Conservation (phyloP, 2,113 vertebrate species). For the Scopus umbretta region DNA sequence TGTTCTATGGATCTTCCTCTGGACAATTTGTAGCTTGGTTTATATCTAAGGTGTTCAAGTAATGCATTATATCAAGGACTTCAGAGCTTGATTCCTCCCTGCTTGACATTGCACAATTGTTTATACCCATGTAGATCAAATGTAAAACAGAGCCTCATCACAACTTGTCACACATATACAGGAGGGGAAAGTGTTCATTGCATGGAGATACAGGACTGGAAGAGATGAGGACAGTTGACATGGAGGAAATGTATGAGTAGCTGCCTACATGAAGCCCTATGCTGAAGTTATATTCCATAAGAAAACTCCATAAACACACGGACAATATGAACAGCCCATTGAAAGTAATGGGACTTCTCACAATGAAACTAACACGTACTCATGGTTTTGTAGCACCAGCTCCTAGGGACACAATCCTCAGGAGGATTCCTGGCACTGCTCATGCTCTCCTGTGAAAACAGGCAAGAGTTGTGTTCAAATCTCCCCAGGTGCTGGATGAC, state of each 20-base stretch:
- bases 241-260: neutral
- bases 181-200: neutral
- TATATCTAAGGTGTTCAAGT: neutral
- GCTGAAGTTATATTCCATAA: neutral
- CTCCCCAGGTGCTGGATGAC: neutral
- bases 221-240: neutral
- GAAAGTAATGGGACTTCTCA: neutral
- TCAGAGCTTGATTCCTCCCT: neutral
- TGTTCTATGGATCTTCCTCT: neutral
- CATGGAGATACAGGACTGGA: neutral
- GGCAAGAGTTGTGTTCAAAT: neutral
- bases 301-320: neutral
- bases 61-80: neutral
- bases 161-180: neutral
- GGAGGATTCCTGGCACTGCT: neutral
- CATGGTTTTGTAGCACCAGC: neutral
- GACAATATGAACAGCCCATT: neutral
- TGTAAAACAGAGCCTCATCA: neutral
- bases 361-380: neutral
- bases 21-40: neutral
- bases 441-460: neutral
- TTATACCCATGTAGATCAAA: neutral
- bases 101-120: neutral
- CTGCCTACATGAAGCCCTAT: neutral
- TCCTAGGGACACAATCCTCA: accelerated